Base-by-base conservation (phyloP, 35 echinoderm and acorn worm species). In the Ophiothrix spiculata region DNA sequence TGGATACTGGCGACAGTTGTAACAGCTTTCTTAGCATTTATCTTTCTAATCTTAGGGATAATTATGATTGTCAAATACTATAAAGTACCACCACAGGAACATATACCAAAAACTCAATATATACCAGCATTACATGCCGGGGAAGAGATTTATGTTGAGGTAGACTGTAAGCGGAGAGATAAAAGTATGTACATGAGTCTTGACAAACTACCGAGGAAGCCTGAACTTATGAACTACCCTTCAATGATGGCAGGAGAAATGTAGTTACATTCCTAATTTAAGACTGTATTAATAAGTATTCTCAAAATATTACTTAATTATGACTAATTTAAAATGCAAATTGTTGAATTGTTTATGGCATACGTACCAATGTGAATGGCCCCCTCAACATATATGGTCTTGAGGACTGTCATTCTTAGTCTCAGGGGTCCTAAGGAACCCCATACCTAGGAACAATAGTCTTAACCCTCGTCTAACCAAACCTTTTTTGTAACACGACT, bases 151-250 rank as follows among this genome's bases (percentile, higher is more conserved):
- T 69, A 69, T 28, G 60, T 69, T 69, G 60, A 69, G 25, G 60
- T 69, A 12, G 60, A 69, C 16, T 25, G 60, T 25, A 69, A 69
- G 25, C 60, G 60, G 23, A 69, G 10, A 2, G 60, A 69, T 25
- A 69, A 69, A 28, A 69, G 60, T 69, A 69, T 69, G 60, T 69
- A 69, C 23, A 69, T 69, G 60, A 69, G 60, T 69, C 60, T 69
- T 6, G 60, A 69, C 3, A 69, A 69, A 69, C 60, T n/a, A n/a
- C n/a, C 60, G 3, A 10, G 10, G 29, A 69, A 69, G 60, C 60
- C 60, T 15, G 60, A 69, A 69, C 60, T 25, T 69, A 12, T 10
- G 29, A 69, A 25, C 60, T 69, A 25, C 29, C 8, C 60, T 6
- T 25, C 60, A 25, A n/a, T n/a, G n/a, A n/a, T n/a, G n/a, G 29